Base-by-base conservation (phyloP, 2,888 invertebrate species). In the Ischnus inquisitorius region DNA sequence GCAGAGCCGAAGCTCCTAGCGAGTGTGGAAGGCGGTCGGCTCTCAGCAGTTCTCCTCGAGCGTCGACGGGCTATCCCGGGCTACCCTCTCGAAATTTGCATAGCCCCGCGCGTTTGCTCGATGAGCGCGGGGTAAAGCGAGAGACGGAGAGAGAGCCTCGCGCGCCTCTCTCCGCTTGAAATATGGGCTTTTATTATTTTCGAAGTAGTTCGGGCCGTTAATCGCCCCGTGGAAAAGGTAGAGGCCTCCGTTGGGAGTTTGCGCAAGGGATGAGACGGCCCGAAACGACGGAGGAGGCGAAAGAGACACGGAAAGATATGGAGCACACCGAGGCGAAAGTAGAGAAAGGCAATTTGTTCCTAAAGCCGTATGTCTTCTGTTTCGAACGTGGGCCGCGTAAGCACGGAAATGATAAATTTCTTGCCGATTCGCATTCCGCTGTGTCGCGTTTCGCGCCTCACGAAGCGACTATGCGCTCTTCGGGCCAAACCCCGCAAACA, bases 181-280 rank as follows among this genome's bases (percentile, higher is more conserved):
- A 90, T 90, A 91, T 91, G 90, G 88, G 88, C 85, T 90, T 90
- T 91, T 90, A 91, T 90, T 90, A 91, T 91, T 90, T 90, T 89
- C 89, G 81, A 88, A 89, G 86, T 74, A 86, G 88, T 89, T 89
- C 87, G 86, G 76, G 86, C 85, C 86, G 88, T 90, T 90, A 88
- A 90, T 88, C 87, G 88, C 79, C 82, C 76, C 79, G 74, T 12
- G 64, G 80, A 84, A 80, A 74, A 80, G 80, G 83, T 77, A 77
- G 68, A 72, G 71, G 22, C 22, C 54, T 14, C 22, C 57, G 25
- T 19, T 12, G n/a, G 19, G 74, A 5, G 60, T 19, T 69, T 51
- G 69, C 60, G 62, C 25, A 62, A 46, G 46, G 28, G 71, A 12
- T 34, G 72, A 74, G 83, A 84, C 68, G 69, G 64, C n/a, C 19